Percentiles rank a stretch among this genome's conserved stretches.
Evolutionary conservation across 2,797 vertebrate species (phyloP).

Genomic region (Miichthys miiuy): DNA sequence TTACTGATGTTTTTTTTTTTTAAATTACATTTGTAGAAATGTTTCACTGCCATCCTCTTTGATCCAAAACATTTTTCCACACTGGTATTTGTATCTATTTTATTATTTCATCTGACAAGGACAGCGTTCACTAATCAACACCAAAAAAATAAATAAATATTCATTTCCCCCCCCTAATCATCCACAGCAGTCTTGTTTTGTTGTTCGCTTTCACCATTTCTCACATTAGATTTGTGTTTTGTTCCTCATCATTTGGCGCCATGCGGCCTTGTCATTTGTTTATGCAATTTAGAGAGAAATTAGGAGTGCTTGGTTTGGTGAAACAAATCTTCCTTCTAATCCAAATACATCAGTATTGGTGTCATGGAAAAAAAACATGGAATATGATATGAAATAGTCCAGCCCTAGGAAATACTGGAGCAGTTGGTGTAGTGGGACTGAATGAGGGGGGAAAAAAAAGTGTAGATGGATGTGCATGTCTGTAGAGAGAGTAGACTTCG

Average conservation of each 20-base stretch:
- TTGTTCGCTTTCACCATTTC: background rate
- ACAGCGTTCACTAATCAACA: background rate
- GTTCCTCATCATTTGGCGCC: background rate
- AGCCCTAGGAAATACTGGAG: background rate
- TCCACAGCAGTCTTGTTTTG: background rate
- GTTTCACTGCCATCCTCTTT: background rate
- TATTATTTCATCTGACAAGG: background rate
- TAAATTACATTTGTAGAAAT: background rate
- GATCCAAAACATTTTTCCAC: background rate
- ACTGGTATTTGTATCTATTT: background rate
- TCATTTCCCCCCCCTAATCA: background rate
- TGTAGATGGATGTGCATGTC: conserved; percentile 5
- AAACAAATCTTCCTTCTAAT: conserved; percentile 9
- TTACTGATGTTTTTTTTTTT: background rate
- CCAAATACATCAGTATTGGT: conserved; percentile 11
- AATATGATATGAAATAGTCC: background rate
- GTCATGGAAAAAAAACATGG: background rate
- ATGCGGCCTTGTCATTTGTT: background rate
- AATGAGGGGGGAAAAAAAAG: background rate
- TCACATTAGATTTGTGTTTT: background rate
- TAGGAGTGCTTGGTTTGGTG: background rate
- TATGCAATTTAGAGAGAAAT: conserved; percentile 15
- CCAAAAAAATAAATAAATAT: background rate
- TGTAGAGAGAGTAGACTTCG: conserved; percentile 29
- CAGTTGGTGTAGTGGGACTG: background rate